Percentiles rank a stretch among this genome's conserved stretches.
Conservation (phyloP, 2,888 invertebrate genomes). For the Dynastes grantii region DNA sequence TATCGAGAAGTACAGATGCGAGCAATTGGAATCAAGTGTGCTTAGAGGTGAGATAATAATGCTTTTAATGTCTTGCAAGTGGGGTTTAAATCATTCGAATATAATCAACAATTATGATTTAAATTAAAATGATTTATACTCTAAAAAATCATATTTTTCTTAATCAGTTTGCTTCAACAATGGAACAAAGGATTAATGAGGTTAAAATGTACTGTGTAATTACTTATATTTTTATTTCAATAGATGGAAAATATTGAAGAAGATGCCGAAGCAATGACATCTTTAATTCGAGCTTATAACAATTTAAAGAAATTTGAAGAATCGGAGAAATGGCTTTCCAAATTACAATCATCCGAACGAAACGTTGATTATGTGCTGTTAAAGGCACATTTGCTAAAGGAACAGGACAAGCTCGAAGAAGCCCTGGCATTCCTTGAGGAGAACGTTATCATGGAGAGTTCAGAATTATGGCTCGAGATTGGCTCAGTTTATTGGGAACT, state of each 20-base stretch:
- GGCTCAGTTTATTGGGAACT: conserved; percentile 77
- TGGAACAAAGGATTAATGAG: too few species aligned
- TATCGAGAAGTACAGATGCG: conserved; percentile 69
- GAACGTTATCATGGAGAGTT: conserved; percentile 66
- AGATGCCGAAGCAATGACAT: conserved; percentile 48
- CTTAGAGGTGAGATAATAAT: conserved; percentile 63
- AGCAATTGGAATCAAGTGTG: conserved; percentile 71
- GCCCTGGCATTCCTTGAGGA: conserved; percentile 73
- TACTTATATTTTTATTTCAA: conserved; percentile 1
- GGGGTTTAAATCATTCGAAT: too few species aligned
- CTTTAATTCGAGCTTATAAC: conserved; percentile 66
- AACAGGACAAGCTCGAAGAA: conserved; percentile 72
- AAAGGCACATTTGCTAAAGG: conserved; percentile 72
- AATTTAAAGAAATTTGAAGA: conserved; percentile 67
- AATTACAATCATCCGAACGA: conserved; percentile 63
- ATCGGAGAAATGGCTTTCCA: conserved; percentile 66
- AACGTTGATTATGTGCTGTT: conserved; percentile 68
- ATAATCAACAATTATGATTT: too few species aligned
- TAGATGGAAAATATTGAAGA: conserved; percentile 14
- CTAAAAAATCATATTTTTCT: too few species aligned
- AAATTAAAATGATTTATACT: too few species aligned
- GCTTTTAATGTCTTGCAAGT: neutral
- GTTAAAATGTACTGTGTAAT: too few species aligned
- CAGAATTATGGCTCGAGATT: conserved; percentile 75
- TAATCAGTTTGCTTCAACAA: too few species aligned